Percentiles rank a stretch among this genome's conserved stretches.
Evolutionary conservation across 2,888 invertebrate species (phyloP).

Genomic region (Drosophila macrospina): DNA sequence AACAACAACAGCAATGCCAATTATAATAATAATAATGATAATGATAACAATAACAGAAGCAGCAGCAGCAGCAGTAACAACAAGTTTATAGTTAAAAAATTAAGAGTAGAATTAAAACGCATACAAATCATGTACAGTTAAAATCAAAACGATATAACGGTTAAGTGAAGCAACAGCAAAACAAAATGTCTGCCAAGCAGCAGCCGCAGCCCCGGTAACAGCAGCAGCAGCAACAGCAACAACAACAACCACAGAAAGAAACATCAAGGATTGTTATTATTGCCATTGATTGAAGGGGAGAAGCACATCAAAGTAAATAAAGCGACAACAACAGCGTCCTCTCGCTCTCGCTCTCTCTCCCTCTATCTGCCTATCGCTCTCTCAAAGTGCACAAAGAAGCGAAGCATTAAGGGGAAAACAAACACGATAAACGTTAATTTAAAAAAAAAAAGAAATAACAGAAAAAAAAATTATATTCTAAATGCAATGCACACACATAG

Average conservation of each 20-base stretch:
- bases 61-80: slow-evolving; percentile 51
- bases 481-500: slow-evolving; percentile 59
- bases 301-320: slow-evolving; percentile 6
- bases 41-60: slow-evolving; percentile 34
- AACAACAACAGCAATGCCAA: slow-evolving; percentile 34
- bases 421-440: slow-evolving; percentile 20
- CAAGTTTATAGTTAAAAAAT: slow-evolving; percentile 79
- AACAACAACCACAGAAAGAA: slow-evolving; percentile 13
- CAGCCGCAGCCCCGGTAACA: slow-evolving; percentile 2
- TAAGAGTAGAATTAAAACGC: slow-evolving; percentile 83
- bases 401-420: slow-evolving; percentile 11
- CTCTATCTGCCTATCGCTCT: slow-evolving; percentile 4
- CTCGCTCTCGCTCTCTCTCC: neutral
- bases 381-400: slow-evolving; percentile 18
- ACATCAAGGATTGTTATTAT: slow-evolving; percentile 30
- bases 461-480: slow-evolving; percentile 47
- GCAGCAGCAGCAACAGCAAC: slow-evolving; percentile 17
- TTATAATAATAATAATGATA: slow-evolving; percentile 32
- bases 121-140: slow-evolving; percentile 84
- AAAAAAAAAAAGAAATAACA: slow-evolving; percentile 14
- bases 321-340: neutral
- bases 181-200: slow-evolving; percentile 6
- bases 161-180: slow-evolving; percentile 25
- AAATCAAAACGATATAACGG: slow-evolving; percentile 40
- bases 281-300: slow-evolving; percentile 36